phyloP scores from a whole-genome alignment of 92 coral and sea anemone species.

The Pocillopora meandrina region DNA sequence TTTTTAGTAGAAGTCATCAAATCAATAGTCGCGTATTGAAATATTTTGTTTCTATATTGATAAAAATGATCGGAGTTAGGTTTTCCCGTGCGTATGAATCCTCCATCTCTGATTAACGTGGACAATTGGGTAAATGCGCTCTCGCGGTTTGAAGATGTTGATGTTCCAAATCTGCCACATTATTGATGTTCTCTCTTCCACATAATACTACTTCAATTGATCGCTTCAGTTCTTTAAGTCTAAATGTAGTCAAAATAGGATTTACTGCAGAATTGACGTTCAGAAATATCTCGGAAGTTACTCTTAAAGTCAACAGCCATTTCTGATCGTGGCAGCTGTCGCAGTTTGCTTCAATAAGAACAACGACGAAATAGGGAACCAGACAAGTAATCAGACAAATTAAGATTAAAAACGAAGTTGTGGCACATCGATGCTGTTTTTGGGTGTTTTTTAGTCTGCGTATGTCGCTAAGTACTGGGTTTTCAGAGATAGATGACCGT shows the following conservation, averaged over 20 bases:
- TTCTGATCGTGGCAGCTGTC: neutral
- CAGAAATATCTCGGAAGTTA: neutral
- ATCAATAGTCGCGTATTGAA: too few species aligned
- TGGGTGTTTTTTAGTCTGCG: neutral
- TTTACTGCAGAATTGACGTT: neutral
- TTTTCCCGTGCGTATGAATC: too few species aligned
- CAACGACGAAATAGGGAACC: neutral
- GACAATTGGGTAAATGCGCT: too few species aligned
- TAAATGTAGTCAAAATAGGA: constrained; percentile 19
- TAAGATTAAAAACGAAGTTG: constrained; percentile 18
- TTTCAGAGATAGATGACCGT: neutral
- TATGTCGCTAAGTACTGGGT: neutral
- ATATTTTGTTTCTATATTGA: too few species aligned
- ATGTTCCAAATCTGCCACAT: too few species aligned
- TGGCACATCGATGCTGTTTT: constrained; percentile 4
- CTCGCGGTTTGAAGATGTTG: too few species aligned
- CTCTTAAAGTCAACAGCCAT: constrained; percentile 1
- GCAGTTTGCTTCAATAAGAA: constrained; percentile 1
- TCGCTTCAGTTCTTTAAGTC: constrained; percentile 15
- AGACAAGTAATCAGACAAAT: neutral
- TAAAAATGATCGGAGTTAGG: too few species aligned
- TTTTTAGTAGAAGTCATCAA: too few species aligned
- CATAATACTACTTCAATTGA: neutral
- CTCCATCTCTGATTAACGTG: too few species aligned
- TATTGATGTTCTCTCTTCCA: too few species aligned